Evolutionary conservation across 2,113 vertebrate genomes (phyloP).

Genomic region (Lethenteron reissneri): DNA sequence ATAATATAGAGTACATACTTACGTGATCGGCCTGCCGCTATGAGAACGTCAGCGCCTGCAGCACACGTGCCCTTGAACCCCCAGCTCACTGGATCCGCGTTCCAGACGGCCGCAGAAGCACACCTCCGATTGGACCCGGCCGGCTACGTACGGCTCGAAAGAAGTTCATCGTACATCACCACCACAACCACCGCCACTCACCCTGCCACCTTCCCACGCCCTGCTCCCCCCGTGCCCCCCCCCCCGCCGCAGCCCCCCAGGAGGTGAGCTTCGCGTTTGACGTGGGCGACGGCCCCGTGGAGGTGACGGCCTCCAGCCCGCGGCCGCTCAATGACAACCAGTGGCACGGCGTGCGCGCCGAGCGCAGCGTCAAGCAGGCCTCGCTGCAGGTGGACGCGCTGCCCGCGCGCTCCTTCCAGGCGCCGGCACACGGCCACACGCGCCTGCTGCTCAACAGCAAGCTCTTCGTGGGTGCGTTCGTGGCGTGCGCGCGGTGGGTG

Average conservation of each 20-base stretch:
- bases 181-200: too few species aligned
- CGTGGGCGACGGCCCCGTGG: constrained; percentile 68
- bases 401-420: constrained; percentile 23
- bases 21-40: too few species aligned
- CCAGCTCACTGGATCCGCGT: too few species aligned
- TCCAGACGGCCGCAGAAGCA: too few species aligned
- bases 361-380: constrained; percentile 64
- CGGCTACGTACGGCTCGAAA: too few species aligned
- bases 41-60: too few species aligned
- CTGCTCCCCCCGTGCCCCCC: too few species aligned
- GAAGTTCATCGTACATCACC: too few species aligned
- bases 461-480: constrained; percentile 59
- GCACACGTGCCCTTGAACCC: too few species aligned
- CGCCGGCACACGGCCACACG: constrained; percentile 49
- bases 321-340: constrained; percentile 47
- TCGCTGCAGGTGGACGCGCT: constrained; percentile 49
- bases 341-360: constrained; percentile 66
- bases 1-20: too few species aligned
- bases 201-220: too few species aligned
- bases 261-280: constrained; percentile 74
- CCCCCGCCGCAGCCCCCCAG: constrained; percentile 30
- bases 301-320: constrained; percentile 34
- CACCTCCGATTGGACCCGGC: too few species aligned
- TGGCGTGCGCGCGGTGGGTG: constrained; percentile 55
- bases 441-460: constrained; percentile 79